Percentiles rank a stretch among this genome's conserved stretches.
phyloP scores from a whole-genome alignment of 2,797 vertebrate genomes.

The Chanos chanos region DNA sequence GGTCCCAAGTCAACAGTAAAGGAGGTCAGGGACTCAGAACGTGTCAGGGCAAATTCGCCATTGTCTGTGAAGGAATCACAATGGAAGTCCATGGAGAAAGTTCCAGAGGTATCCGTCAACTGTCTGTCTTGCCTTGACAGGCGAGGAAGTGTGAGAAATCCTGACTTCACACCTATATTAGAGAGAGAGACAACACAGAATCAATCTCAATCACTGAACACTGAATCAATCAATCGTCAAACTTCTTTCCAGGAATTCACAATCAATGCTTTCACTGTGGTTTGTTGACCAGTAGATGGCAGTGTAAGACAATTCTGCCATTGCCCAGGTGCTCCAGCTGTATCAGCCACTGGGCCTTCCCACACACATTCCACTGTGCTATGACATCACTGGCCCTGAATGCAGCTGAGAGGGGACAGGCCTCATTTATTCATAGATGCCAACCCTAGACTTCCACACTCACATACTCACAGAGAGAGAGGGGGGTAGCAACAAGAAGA shows the following conservation, averaged over 20 bases:
- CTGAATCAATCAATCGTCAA: background rate
- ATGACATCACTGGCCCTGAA: slow-evolving; percentile 37
- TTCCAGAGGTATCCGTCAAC: slow-evolving; percentile 45
- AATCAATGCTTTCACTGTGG: slow-evolving; percentile 3
- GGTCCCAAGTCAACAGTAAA: slow-evolving; percentile 92
- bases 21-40: slow-evolving; percentile 86
- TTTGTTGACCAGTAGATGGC: slow-evolving; percentile 49
- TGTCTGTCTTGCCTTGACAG: slow-evolving; percentile 73
- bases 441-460: background rate
- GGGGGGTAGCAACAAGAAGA: too few relatives aligned
- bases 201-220: background rate
- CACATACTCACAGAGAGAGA: background rate
- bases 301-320: slow-evolving; percentile 9
- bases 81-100: slow-evolving; percentile 40
- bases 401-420: background rate
- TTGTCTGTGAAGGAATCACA: slow-evolving; percentile 46
- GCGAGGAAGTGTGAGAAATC: slow-evolving; percentile 87
- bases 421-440: background rate
- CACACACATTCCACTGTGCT: slow-evolving; percentile 38
- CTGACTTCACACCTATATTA: slow-evolving; percentile 78
- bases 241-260: background rate
- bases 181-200: slow-evolving; percentile 21
- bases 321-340: too few relatives aligned
- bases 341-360: too few relatives aligned
- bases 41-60: slow-evolving; percentile 51